Base-by-base conservation (phyloP, 1,140 invertebrate genomes). In the Lepidostoma basale region DNA sequence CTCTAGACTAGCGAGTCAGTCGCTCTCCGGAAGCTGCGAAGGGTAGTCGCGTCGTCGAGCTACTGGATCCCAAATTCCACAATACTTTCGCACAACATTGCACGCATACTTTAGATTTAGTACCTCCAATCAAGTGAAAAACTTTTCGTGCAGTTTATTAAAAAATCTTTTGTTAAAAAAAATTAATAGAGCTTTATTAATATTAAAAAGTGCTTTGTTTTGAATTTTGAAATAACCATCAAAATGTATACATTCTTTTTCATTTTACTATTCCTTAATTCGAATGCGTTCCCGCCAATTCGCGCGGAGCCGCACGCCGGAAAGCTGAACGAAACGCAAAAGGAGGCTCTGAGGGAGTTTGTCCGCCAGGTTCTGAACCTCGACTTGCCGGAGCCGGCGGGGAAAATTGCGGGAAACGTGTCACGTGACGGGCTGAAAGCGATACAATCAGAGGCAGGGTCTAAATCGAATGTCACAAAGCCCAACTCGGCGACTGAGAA, bases 261-360 rank as follows among this genome's bases (percentile, higher is more conserved):
- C 3, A 5, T 58, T 14, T 54, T 66, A 25, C 26, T 56, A 9
- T 58, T 66, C 0, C n/a, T 56, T 1, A 28, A 30, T 4, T 25
- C 28, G 42, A 12, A 26, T 8, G 18, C 28, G 20, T 64, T 65
- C 52, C 47, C 49, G 49, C 20, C 52, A 16, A 30, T 52, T 16
- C 39, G 39, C n/a, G 18, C 14, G 14, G 22, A 30, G 10, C 22
- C 3, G 1, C 30, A 66, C 49, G 40, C 26, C 26, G 14, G 26
- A 10, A 59, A 28, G n/a, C 16, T 64, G 12, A 72, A 72, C 60
- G 65, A 64, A 9, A 68, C 59, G 10, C 69, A 72, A 62, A 44
- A 23, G 26, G 60, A 62, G 4, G 69, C 62, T 30, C 20, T 72
- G n/a, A 58, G 33, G 16, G 23, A 30, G 22, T 14, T 45, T 9